Evolutionary conservation across 1,140 invertebrate species (phyloP).

Genomic region (Danaus melanippus): DNA sequence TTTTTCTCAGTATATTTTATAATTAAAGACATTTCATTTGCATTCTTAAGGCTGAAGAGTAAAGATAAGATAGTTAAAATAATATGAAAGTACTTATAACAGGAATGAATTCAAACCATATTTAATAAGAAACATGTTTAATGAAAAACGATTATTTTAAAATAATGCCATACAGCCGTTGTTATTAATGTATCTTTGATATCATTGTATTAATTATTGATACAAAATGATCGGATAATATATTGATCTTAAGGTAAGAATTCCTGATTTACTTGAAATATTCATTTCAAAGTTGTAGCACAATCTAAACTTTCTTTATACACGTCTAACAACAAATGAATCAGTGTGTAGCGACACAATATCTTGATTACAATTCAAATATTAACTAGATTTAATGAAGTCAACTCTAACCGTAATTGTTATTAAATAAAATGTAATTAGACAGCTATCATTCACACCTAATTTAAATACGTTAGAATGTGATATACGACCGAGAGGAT

Average conservation of each 20-base stretch:
- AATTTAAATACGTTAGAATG: constrained; percentile 21
- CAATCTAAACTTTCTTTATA: too few relatives aligned
- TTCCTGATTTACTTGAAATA: too few relatives aligned
- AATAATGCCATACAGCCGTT: constrained; percentile 33
- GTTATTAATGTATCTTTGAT: not conserved
- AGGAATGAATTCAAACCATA: constrained; percentile 18
- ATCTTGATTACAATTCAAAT: too few relatives aligned
- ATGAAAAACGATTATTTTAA: constrained; percentile 36
- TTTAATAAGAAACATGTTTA: constrained; percentile 18
- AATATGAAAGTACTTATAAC: constrained; percentile 23
- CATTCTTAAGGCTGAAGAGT: too few relatives aligned
- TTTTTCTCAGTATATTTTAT: too few relatives aligned
- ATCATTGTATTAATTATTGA: too few relatives aligned
- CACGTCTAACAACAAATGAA: too few relatives aligned
- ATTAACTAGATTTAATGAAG: too few relatives aligned
- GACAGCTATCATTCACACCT: constrained; percentile 47
- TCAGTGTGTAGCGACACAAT: too few relatives aligned
- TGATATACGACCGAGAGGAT: constrained; percentile 10
- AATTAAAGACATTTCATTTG: too few relatives aligned
- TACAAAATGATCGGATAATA: not conserved
- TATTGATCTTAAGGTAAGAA: not conserved
- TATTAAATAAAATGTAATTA: constrained; percentile 26
- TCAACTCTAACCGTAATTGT: too few relatives aligned
- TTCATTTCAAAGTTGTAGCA: too few relatives aligned
- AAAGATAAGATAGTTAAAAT: constrained; percentile 3